These are phyloP conservation scores for Zonitis immaculata DNA, from an alignment of 2,888 invertebrate species.

Conservation along the genomic window DNA sequence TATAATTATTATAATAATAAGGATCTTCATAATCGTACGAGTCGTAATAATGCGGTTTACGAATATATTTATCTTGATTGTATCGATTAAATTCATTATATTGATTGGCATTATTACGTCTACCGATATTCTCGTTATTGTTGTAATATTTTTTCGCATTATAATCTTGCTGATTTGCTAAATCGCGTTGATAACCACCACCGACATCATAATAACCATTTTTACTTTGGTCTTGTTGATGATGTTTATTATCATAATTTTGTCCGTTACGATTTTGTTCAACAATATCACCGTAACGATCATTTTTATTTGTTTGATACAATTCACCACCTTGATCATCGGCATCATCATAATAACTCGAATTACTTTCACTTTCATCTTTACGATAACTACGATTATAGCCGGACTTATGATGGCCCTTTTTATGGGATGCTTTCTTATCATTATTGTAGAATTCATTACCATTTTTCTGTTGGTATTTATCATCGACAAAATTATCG, in stretches of 20 bases:
- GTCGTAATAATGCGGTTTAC: slow-evolving; percentile 16
- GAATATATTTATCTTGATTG: slow-evolving; percentile 26
- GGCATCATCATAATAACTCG: slow-evolving; percentile 64
- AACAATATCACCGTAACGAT: slow-evolving; percentile 33
- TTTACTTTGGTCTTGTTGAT: slow-evolving; percentile 35
- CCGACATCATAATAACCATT: slow-evolving; percentile 40
- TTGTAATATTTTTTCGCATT: slow-evolving; percentile 39
- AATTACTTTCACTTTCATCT: slow-evolving; percentile 65
- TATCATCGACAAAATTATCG: slow-evolving; percentile 36
- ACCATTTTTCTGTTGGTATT: slow-evolving; percentile 39
- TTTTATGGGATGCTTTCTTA: slow-evolving; percentile 53
- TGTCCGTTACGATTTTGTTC: slow-evolving; percentile 34
- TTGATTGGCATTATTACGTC: slow-evolving; percentile 27
- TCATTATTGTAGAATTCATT: slow-evolving; percentile 34
- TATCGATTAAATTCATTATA: slow-evolving; percentile 30
- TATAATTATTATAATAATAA: slow-evolving; percentile 9
- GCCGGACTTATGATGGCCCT: slow-evolving; percentile 65
- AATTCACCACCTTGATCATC: slow-evolving; percentile 48
- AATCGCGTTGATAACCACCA: slow-evolving; percentile 36
- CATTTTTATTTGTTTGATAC: slow-evolving; percentile 36
- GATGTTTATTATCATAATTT: slow-evolving; percentile 33
- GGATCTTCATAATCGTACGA: neutral
- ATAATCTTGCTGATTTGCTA: slow-evolving; percentile 36
- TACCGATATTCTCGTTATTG: slow-evolving; percentile 30
- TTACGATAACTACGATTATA: slow-evolving; percentile 67